Conservation (phyloP, 2,888 invertebrate species). For the Odontocerum albicorne region DNA sequence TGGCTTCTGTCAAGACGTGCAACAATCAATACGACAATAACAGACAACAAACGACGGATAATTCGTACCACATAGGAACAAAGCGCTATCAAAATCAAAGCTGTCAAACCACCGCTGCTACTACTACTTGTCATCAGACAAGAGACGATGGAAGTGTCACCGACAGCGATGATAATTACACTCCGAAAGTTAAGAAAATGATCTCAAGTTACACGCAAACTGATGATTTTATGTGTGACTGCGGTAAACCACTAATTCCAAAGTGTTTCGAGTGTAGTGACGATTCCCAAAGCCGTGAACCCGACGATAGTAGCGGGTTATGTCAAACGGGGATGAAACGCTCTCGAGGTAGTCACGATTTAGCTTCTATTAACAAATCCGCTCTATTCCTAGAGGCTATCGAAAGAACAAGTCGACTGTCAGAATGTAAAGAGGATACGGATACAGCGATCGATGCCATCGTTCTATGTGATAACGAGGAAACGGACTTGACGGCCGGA, state of each 20-base stretch:
- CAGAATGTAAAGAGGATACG: conserved; percentile 33
- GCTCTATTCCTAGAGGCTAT: conserved; percentile 60
- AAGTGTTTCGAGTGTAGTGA: conserved; percentile 28
- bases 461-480: conserved; percentile 17
- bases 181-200: conserved; percentile 34
- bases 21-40: conserved; percentile 32
- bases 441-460: conserved; percentile 22
- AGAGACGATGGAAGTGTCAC: conserved; percentile 33
- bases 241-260: conserved; percentile 39
- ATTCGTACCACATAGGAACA: conserved; percentile 46
- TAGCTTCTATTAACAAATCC: conserved; percentile 51
- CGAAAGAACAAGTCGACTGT: conserved; percentile 48
- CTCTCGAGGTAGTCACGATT: conserved; percentile 50
- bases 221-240: conserved; percentile 48
- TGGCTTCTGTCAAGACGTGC: conserved; percentile 26
- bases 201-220: conserved; percentile 47
- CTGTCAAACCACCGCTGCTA: not conserved
- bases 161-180: conserved; percentile 44
- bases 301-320: not conserved
- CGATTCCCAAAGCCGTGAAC: not conserved
- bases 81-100: conserved; percentile 21
- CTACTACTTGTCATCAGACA: not conserved
- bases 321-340: conserved; percentile 45
- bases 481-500: not conserved
- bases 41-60: not conserved